Percentiles rank a stretch among this genome's conserved stretches.
Evolutionary conservation across 2,888 invertebrate species (phyloP).

Genomic region (Belgica antarctica): DNA sequence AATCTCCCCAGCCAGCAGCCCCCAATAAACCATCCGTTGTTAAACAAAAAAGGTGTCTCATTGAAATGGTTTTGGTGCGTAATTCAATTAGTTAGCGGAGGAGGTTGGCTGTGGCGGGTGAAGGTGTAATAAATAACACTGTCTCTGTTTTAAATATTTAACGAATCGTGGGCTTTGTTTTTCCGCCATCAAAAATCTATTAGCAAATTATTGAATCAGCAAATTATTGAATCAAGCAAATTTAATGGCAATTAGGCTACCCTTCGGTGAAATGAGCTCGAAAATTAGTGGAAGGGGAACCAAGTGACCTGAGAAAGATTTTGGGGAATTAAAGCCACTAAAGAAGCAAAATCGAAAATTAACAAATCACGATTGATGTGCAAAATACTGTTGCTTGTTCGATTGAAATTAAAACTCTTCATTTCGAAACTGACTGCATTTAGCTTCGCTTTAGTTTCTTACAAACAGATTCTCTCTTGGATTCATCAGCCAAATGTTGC

Average conservation of each 20-base stretch:
- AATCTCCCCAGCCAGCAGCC: not conserved
- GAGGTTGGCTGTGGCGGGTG: not conserved
- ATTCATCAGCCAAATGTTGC: no score
- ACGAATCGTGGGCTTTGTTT: no score
- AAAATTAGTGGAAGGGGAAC: not conserved
- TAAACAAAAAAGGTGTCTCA: conserved; percentile 2
- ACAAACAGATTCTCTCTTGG: no score
- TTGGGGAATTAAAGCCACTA: not conserved
- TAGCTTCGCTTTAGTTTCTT: no score
- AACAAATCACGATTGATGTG: no score
- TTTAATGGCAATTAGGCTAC: conserved; percentile 7
- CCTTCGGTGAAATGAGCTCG: no score
- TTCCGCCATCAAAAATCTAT: not conserved
- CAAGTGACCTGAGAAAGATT: not conserved
- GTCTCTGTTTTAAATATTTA: not conserved
- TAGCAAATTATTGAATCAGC: not conserved
- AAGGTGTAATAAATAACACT: conserved; percentile 8
- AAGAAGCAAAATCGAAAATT: no score
- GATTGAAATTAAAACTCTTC: no score
- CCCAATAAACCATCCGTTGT: not conserved
- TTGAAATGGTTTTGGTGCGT: not conserved
- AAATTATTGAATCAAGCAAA: not conserved
- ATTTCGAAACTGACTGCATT: no score
- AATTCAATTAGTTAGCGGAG: not conserved
- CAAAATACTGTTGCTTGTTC: no score